Evolutionary conservation across 2,797 vertebrate species (phyloP).

Genomic region (Notolepis coatsorum): DNA sequence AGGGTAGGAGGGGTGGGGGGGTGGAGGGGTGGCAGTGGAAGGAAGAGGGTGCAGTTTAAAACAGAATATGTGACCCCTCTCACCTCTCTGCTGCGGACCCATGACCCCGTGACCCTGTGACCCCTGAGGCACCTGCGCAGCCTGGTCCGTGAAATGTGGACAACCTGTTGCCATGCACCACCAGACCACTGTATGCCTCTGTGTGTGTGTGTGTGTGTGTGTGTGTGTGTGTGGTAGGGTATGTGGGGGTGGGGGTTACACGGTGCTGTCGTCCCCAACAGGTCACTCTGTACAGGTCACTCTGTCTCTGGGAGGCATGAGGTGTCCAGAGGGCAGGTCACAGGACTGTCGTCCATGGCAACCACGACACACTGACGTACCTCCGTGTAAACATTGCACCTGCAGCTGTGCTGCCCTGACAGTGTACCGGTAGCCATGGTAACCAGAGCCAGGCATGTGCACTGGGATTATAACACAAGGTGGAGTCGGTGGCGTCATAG

Average conservation of each 20-base stretch:
- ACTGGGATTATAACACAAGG: no score
- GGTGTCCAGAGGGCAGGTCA: slow-evolving; percentile 46
- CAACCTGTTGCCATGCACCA: slow-evolving; percentile 42
- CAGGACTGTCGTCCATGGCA: slow-evolving; percentile 5
- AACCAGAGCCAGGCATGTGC: no score
- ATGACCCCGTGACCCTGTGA: slow-evolving; percentile 36
- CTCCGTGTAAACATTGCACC: slow-evolving; percentile 17
- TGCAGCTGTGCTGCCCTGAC: slow-evolving; percentile 13
- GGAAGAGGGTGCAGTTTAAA: slow-evolving; percentile 42
- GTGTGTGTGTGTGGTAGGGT: not conserved
- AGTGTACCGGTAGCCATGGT: no score
- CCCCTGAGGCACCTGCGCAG: slow-evolving; percentile 65
- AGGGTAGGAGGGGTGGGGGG: not conserved
- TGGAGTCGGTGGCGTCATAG: no score
- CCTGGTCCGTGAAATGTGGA: slow-evolving; percentile 38
- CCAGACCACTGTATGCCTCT: not conserved
- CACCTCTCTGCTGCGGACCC: slow-evolving; percentile 26
- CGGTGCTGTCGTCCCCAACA: slow-evolving; percentile 6
- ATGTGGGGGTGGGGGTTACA: not conserved
- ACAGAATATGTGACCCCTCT: slow-evolving; percentile 58
- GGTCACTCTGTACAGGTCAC: slow-evolving; percentile 31
- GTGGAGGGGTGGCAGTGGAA: not conserved
- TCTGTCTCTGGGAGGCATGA: slow-evolving; percentile 43
- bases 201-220: not conserved
- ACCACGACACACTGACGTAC: not conserved